phyloP scores from a whole-genome alignment of 2,888 invertebrate genomes.

The Clostera curtula region DNA sequence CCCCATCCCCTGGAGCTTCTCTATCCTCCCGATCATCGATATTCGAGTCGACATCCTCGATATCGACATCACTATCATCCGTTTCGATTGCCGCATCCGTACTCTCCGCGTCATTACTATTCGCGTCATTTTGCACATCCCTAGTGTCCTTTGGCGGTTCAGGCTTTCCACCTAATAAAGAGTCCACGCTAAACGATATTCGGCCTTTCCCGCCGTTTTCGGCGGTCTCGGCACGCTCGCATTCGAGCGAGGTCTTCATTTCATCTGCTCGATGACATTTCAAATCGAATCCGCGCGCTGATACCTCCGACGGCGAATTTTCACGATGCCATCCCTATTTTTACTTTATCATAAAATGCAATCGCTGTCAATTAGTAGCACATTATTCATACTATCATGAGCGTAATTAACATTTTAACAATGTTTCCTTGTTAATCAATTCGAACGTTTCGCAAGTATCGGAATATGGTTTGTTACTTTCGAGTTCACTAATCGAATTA shows the following conservation, averaged over 20 bases:
- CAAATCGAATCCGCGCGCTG: conserved; percentile 14
- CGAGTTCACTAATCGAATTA: conserved; percentile 28
- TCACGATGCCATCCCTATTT: conserved; percentile 14
- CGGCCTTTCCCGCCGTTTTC: conserved; percentile 75
- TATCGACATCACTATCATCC: conserved; percentile 69
- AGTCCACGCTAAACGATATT: conserved; percentile 84
- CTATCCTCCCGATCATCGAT: conserved; percentile 62
- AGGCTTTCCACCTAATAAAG: conserved; percentile 67
- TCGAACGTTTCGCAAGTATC: conserved; percentile 12
- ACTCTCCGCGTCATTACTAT: conserved; percentile 60
- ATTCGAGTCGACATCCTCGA: conserved; percentile 62
- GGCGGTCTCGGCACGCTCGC: conserved; percentile 67
- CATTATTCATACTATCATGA: too few species aligned
- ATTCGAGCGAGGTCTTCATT: conserved; percentile 72
- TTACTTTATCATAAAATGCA: conserved; percentile 3
- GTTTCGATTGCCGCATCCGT: conserved; percentile 49
- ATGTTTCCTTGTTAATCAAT: conserved; percentile 7
- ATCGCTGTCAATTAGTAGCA: too few species aligned
- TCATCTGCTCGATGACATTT: conserved; percentile 63
- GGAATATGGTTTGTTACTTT: conserved; percentile 15
- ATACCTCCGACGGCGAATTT: conserved; percentile 14
- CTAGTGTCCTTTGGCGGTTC: conserved; percentile 40
- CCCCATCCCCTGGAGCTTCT: conserved; percentile 55
- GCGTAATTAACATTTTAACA: too few species aligned
- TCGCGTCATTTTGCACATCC: conserved; percentile 30